Percentiles rank a stretch among this genome's conserved stretches.
Conservation (phyloP, 2,888 invertebrate genomes). For the Ormyrus labotus region DNA sequence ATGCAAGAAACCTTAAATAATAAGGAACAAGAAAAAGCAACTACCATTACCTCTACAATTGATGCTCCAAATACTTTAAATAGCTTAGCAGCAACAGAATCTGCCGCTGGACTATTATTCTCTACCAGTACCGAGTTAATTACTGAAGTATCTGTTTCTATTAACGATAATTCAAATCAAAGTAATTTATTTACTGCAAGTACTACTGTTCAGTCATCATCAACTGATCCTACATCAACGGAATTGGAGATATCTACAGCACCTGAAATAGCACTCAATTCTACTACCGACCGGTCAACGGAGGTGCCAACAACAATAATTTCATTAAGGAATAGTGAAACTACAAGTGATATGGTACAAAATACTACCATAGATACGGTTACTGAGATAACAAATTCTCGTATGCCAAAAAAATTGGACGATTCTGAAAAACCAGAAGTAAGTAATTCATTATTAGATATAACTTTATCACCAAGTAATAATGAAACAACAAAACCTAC, state of each 20-base stretch:
- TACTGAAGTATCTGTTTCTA: conserved; percentile 56
- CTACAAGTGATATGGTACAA: conserved; percentile 2
- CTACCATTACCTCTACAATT: neutral
- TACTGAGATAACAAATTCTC: conserved; percentile 21
- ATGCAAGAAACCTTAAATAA: conserved; percentile 1
- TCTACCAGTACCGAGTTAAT: conserved; percentile 53
- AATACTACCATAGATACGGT: neutral
- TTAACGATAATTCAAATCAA: conserved; percentile 38
- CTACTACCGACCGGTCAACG: neutral
- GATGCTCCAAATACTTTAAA: neutral
- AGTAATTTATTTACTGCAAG: conserved; percentile 28
- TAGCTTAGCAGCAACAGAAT: neutral
- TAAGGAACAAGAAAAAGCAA: neutral
- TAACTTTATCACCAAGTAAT: conserved; percentile 38
- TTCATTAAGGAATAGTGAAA: neutral
- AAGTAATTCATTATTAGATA: conserved; percentile 53
- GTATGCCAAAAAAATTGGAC: conserved; percentile 38
- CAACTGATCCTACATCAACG: neutral
- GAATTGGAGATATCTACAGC: neutral
- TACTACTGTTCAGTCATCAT: conserved; percentile 18
- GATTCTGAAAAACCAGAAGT: conserved; percentile 38
- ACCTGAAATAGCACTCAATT: neutral
- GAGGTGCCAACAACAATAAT: conserved; percentile 3
- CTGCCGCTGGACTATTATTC: conserved; percentile 16
- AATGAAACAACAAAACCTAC: conserved; percentile 46